Base-by-base conservation (phyloP, 2,113 vertebrate species). In the Sporophila hypoxantha region DNA sequence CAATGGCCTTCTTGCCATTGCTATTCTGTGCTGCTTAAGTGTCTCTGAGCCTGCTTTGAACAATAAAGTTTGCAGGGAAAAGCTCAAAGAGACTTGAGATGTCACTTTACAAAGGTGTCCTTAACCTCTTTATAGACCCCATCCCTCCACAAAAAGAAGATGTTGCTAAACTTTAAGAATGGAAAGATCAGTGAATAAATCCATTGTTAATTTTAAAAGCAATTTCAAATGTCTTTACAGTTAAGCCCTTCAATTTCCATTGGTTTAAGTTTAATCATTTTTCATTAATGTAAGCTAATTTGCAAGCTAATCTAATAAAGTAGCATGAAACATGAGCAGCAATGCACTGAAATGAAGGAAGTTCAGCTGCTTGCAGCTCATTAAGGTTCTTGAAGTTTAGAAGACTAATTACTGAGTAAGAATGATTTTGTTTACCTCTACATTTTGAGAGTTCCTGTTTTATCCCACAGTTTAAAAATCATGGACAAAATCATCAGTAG, bases 221-320 rank as follows among this genome's bases (percentile, higher is more conserved):
- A 92, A 92, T 93, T 92, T 85, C 46, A 64, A 92, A 92, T 92
- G 87, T 55, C 85, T 95, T 93, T 89, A 69, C 50, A 73, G 85
- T 88, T 89, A 89, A 95, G 82, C 94, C 91, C 69, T 91, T 93
- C 91, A 93, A 95, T 93, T 95, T 93, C 66, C 82, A 91, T 44
- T 91, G 95, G 82, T 93, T 95, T 93, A 89, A 93, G 82, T 89
- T 95, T 91, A 95, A 90, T 89, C 26, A 91, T 85, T 89, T 91
- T 93, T 92, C 92, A 95, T 95, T 92, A 94, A 87, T 94, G 89
- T 89, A 77, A 94, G 87, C 46, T 91, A 93, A 95, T 95, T 94
- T 94, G 77, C 86, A 88, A 93, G 83, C 83, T 94, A 95, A 95
- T 95, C 94, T 92, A 95, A 95, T 95, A 92, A 95, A 91, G 88